Evolutionary conservation across 2,888 invertebrate species (phyloP), one percentile per base, ranked within the genome.

Genomic region (Ormia ochracea): DNA sequence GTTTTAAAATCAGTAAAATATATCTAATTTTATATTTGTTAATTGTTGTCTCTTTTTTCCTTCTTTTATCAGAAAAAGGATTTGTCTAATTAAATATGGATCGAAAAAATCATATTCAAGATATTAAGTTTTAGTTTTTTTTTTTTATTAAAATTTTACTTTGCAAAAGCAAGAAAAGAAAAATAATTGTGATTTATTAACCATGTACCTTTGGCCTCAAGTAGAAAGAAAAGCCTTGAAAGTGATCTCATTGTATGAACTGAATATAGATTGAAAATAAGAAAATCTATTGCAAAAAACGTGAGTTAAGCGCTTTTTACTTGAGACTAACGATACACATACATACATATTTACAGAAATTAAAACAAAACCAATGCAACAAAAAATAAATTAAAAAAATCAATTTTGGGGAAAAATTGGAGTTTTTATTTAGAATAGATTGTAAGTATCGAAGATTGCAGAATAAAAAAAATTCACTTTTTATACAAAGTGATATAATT

Each of bases 171-270:
- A 76, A 85, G n/a, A 38, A 83, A 84, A 83, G 50, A 56, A 73
- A 77, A 80, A 85, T 84, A 78, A 85, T 87, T 87, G 87, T 87
- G 87, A 87, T 87, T 81, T 84, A 83, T 83, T 82, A 76, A 75
- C 75, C 52, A 72, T 66, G 28, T n/a, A n/a, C n/a, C n/a, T n/a
- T n/a, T n/a, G n/a, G n/a, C n/a, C n/a, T n/a, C n/a, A n/a, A n/a
- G n/a, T n/a, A n/a, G n/a, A n/a, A n/a, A n/a, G n/a, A n/a, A n/a
- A n/a, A n/a, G n/a, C n/a, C n/a, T n/a, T n/a, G n/a, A n/a, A n/a
- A n/a, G n/a, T n/a, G n/a, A n/a, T n/a, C n/a, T n/a, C n/a, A n/a
- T n/a, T n/a, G n/a, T n/a, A n/a, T n/a, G n/a, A n/a, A n/a, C n/a
- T n/a, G n/a, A n/a, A n/a, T n/a, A n/a, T n/a, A n/a, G n/a, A n/a